These are phyloP conservation scores for Lepidurus couesii DNA, from an alignment of 1,140 invertebrate species.

Conservation along the genomic window DNA sequence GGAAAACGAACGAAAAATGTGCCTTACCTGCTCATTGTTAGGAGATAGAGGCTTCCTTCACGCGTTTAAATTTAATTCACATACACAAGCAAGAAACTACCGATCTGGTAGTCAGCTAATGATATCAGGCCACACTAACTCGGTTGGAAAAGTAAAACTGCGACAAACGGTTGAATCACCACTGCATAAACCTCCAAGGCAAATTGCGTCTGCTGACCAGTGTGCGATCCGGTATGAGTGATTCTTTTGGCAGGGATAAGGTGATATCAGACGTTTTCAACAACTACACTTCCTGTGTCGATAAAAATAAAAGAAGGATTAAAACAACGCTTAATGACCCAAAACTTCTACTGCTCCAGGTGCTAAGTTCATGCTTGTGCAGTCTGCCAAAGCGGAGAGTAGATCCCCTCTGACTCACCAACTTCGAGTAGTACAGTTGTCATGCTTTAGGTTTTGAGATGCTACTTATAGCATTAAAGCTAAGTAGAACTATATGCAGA, in stretches of 20 bases:
- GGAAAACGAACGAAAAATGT: no score
- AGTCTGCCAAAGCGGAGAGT: neutral
- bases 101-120: neutral
- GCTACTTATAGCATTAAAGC: neutral
- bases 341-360: neutral
- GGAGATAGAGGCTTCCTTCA: neutral
- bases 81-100: neutral
- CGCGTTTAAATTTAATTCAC: neutral
- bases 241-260: neutral
- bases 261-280: slow-evolving; percentile 8
- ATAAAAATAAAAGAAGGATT: slow-evolving; percentile 1
- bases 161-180: neutral
- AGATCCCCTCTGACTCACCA: neutral
- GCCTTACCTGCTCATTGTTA: neutral
- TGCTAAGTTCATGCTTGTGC: neutral
- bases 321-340: neutral
- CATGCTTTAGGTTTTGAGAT: neutral
- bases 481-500: neutral
- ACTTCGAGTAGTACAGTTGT: neutral
- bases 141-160: neutral
- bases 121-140: neutral
- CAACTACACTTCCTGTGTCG: neutral
- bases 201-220: neutral
- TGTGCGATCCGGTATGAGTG: neutral
- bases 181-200: neutral